phyloP scores from a whole-genome alignment of 2,888 invertebrate species.

The Pegoplata infirma region DNA sequence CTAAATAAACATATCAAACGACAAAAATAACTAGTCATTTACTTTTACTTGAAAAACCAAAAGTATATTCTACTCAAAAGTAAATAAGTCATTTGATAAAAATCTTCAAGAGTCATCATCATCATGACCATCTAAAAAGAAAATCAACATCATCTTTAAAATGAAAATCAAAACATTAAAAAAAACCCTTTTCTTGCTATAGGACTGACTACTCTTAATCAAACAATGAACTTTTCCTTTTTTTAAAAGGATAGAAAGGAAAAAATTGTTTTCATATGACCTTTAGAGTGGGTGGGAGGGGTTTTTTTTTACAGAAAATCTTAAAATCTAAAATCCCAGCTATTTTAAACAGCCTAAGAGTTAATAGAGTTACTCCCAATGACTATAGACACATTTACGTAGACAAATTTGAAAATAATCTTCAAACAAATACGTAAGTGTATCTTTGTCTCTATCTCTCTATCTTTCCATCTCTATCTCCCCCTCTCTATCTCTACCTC shows the following conservation, averaged over 20 bases:
- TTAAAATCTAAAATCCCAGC: neutral
- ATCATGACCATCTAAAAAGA: neutral
- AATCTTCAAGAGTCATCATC: neutral
- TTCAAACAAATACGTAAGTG: conserved; percentile 39
- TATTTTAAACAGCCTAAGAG: neutral
- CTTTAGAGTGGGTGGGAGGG: neutral
- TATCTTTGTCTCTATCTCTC: conserved; percentile 20
- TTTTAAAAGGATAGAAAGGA: neutral
- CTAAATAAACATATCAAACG: conserved; percentile 19
- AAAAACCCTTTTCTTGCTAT: conserved; percentile 3
- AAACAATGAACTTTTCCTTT: conserved; percentile 18
- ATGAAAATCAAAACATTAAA: neutral
- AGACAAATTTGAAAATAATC: conserved; percentile 48
- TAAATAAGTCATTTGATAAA: conserved; percentile 43
- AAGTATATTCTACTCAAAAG: conserved; percentile 4
- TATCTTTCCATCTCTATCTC: too few relatives aligned
- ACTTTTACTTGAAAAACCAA: too few relatives aligned
- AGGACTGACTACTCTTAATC: conserved; percentile 3
- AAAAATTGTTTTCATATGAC: neutral
- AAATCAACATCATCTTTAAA: neutral
- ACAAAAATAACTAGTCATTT: conserved; percentile 35
- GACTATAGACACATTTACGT: neutral
- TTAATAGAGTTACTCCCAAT: neutral
- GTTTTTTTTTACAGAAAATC: too few relatives aligned
- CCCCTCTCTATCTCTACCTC: too few relatives aligned